Evolutionary conservation across 2,797 vertebrate species (phyloP).

Genomic region (Pangasius sanitwongsei): DNA sequence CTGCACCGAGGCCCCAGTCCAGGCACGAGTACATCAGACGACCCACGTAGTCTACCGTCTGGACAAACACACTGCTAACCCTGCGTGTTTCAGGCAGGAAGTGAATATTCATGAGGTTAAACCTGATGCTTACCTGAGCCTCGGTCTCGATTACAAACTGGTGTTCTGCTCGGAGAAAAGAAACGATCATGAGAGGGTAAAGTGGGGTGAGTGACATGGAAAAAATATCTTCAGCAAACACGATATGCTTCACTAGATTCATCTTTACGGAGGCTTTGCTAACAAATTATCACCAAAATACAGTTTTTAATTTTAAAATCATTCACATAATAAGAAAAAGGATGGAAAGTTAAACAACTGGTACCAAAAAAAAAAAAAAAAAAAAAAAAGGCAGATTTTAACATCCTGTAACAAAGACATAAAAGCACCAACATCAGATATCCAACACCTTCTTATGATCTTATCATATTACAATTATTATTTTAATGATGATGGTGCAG

Average conservation of each 20-base stretch:
- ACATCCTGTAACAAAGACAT: too few relatives aligned
- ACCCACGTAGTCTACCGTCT: conserved; percentile 72
- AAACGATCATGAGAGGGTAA: background rate
- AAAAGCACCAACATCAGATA: background rate
- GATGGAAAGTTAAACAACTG: background rate
- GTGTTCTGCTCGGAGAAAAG: conserved; percentile 37
- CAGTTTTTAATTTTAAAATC: background rate
- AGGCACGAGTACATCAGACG: conserved; percentile 72
- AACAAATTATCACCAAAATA: background rate
- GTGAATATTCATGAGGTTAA: background rate
- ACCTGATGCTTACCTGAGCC: conserved; percentile 54
- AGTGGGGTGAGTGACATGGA: background rate
- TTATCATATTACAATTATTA: background rate
- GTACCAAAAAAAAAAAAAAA: too few relatives aligned
- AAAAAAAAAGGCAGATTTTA: too few relatives aligned
- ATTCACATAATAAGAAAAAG: background rate
- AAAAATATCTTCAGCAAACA: background rate
- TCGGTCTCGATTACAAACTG: conserved; percentile 53
- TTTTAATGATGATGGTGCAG: background rate
- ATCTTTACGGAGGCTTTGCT: background rate
- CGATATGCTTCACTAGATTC: background rate
- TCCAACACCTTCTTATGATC: background rate
- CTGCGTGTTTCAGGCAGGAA: background rate
- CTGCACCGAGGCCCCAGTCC: conserved; percentile 74
- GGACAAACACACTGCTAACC: background rate